Conservation (phyloP, 2,113 vertebrate species). For the Scolopax mira region DNA sequence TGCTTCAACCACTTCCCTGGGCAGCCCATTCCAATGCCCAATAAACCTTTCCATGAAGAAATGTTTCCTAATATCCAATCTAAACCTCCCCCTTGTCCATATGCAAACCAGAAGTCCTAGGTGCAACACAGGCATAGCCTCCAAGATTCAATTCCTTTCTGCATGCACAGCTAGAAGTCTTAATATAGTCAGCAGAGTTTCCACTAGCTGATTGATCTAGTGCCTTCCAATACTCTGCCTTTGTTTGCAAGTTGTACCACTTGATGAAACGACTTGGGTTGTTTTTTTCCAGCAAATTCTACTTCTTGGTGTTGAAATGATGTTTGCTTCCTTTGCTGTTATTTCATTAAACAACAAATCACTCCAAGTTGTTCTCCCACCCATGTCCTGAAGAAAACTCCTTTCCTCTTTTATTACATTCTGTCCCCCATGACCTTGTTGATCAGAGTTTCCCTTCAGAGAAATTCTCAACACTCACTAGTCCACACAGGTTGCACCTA, state of each 20-base stretch:
- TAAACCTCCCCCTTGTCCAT: too few species aligned
- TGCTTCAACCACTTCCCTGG: too few species aligned
- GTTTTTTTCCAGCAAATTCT: background rate
- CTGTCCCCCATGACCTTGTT: background rate
- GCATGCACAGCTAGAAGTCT: background rate
- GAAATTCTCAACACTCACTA: background rate
- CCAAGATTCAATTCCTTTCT: background rate
- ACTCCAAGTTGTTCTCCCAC: background rate
- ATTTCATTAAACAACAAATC: slow-evolving; percentile 22
- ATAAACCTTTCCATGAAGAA: too few species aligned
- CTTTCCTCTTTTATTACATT: slow-evolving; percentile 34
- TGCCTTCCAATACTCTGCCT: background rate
- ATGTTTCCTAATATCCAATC: too few species aligned
- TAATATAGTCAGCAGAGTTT: background rate
- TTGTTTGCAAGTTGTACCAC: background rate
- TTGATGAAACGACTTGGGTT: background rate
- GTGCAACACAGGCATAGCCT: background rate
- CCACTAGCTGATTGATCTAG: background rate
- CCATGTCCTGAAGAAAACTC: slow-evolving; percentile 7
- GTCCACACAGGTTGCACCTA: background rate
- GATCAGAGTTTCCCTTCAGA: background rate
- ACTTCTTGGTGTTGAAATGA: background rate
- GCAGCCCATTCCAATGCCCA: too few species aligned
- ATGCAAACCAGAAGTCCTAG: background rate
- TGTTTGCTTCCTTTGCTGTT: background rate